Percentiles rank a stretch among this genome's conserved stretches.
Conservation (phyloP, 1,140 invertebrate genomes). For the Leptonema lineaticorne region DNA sequence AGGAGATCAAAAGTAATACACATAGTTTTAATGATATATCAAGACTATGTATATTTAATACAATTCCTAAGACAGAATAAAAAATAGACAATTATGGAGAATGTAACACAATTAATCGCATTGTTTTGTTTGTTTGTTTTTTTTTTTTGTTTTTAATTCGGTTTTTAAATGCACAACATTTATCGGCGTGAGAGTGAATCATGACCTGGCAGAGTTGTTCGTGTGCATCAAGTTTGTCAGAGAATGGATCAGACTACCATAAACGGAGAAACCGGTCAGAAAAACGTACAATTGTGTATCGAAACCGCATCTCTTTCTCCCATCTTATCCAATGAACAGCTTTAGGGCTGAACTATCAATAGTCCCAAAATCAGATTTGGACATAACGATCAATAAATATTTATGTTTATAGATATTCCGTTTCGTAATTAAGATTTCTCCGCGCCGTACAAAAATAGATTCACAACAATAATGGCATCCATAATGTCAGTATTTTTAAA, state of each 20-base stretch:
- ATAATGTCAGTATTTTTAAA: too few relatives aligned
- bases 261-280: constrained; percentile 1
- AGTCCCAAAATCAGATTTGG: background rate
- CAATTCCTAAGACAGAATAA: too few relatives aligned
- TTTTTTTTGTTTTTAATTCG: background rate
- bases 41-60: too few relatives aligned
- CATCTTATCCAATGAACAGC: background rate
- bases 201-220: constrained; percentile 11
- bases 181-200: constrained; percentile 22
- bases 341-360: background rate
- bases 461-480: too few relatives aligned
- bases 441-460: too few relatives aligned
- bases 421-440: too few relatives aligned
- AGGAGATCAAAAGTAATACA: too few relatives aligned
- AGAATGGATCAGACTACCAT: constrained; percentile 15
- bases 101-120: too few relatives aligned
- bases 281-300: constrained; percentile 6
- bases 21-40: too few relatives aligned
- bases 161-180: background rate
- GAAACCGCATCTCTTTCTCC: background rate
- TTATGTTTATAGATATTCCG: background rate
- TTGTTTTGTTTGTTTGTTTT: background rate
- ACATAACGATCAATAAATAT: background rate
- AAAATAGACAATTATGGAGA: too few relatives aligned
- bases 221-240: background rate